Evolutionary conservation across 1,140 invertebrate genomes (phyloP), one percentile per base, ranked within the genome.

Genomic region (Sitobion miscanthi): DNA sequence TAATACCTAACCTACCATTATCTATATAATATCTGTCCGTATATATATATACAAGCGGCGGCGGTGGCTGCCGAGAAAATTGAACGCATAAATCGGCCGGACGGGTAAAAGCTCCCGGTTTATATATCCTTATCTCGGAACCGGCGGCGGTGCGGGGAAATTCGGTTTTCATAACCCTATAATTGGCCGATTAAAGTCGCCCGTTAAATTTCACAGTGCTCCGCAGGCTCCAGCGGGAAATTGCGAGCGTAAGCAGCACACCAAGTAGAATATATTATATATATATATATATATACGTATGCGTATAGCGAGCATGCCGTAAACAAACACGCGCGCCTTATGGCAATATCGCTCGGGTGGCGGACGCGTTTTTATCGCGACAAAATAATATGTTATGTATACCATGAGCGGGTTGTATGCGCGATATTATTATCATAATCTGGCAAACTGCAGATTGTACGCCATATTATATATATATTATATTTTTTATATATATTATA

Each of bases 161-260:
- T 90, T 69, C 57, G 38, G 89, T 90, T 90, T 69, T 90, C 89
- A 69, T 90, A 90, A 69, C 89, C 89, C 89, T 69, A 45, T 90
- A 45, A 90, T 90, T 90, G 88, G 88, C 14, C 89, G 89, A 90
- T 90, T 69, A 90, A 90, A 90, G 88, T 90, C 54, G 38, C 54
- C 38, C 89, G 89, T 90, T 90, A 90, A 90, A 69, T 69, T 90
- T 90, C 89, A 69, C 42, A 38, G 38, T n/a, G 88, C 5, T 35
- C 62, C 62, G 86, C 30, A 47, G 87, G 47, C 49, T 42, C 38
- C 14, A 49, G 9, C 35, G 35, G 49, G 57, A 90, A 90, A 90
- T 42, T 45, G 88, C 54, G 52, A 38, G 52, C 35, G 88, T 90
- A 62, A 90, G 88, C 88, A 62, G 30, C 88, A 62, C 38, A 35